Percentiles rank a stretch among this genome's conserved stretches.
Evolutionary conservation across 2,888 invertebrate genomes (phyloP).

Genomic region (Ecliptopera silaceata): DNA sequence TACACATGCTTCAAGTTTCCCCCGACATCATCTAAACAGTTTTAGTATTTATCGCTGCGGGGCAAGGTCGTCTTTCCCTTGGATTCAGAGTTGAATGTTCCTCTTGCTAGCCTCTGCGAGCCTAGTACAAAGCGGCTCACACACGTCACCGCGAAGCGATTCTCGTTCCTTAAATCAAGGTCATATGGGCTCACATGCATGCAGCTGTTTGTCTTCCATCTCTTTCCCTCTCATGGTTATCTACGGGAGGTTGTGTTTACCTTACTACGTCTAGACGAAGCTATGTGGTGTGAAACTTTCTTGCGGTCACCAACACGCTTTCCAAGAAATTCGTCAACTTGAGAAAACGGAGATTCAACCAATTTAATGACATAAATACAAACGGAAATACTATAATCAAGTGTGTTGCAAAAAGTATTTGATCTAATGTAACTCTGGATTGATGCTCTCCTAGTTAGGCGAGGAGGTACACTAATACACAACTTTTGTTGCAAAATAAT

Average conservation of each 20-base stretch:
- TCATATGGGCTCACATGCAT: slow-evolving; percentile 66
- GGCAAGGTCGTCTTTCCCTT: slow-evolving; percentile 37
- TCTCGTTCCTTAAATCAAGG: slow-evolving; percentile 74
- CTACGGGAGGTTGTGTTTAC: slow-evolving; percentile 47
- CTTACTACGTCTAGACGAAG: slow-evolving; percentile 57
- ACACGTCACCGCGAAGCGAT: slow-evolving; percentile 61
- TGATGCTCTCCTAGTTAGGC: no score
- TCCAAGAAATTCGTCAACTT: slow-evolving; percentile 47
- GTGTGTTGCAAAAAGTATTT: no score
- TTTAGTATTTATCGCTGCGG: slow-evolving; percentile 20
- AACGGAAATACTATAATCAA: not conserved
- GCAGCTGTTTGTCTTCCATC: slow-evolving; percentile 50
- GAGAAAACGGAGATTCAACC: slow-evolving; percentile 27
- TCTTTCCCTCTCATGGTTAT: slow-evolving; percentile 50
- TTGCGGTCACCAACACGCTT: slow-evolving; percentile 59
- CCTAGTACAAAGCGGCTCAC: slow-evolving; percentile 71
- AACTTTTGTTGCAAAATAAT: no score
- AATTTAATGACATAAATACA: not conserved
- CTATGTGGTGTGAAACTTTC: slow-evolving; percentile 63
- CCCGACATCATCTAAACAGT: slow-evolving; percentile 22
- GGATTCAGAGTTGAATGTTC: not conserved
- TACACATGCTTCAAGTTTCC: slow-evolving; percentile 38
- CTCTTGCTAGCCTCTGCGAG: slow-evolving; percentile 56
- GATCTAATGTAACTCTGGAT: no score
- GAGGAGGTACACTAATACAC: no score